phyloP scores from a whole-genome alignment of 2,113 vertebrate genomes.

The Hypocryptadius cinnamomeus region DNA sequence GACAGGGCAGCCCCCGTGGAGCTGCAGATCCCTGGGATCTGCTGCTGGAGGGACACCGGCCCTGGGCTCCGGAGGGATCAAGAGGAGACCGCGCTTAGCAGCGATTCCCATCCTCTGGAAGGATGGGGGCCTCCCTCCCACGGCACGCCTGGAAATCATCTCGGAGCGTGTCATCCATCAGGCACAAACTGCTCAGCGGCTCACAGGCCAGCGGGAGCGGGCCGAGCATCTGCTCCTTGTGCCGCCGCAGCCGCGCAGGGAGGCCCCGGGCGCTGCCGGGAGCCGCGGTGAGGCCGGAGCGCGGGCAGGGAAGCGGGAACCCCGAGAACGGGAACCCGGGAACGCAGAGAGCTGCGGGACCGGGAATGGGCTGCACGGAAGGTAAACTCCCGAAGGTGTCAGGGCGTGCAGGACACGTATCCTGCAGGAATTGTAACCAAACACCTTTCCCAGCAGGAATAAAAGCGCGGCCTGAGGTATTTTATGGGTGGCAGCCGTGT shows the following conservation, averaged over 20 bases:
- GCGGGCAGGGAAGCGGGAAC: no score
- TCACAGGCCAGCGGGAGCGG: conserved; percentile 42
- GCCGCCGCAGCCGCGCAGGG: no score
- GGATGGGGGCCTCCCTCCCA: neutral
- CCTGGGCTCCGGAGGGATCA: fast-evolving
- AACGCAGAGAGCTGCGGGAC: no score
- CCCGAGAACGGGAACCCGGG: no score
- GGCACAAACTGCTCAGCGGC: neutral
- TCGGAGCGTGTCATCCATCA: conserved; percentile 34
- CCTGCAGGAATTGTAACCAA: neutral
- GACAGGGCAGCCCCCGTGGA: neutral
- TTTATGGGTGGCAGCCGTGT: neutral
- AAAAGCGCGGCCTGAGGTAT: neutral
- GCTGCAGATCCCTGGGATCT: no score
- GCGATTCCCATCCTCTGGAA: fast-evolving
- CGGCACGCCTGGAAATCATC: neutral
- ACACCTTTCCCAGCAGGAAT: neutral
- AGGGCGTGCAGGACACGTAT: no score
- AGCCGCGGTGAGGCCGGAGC: no score
- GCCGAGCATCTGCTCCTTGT: neutral
- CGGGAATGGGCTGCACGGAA: no score
- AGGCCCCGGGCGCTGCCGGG: no score
- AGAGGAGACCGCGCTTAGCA: fast-evolving
- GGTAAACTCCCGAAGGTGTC: neutral
- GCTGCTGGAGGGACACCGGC: no score